Conservation (phyloP, 2,797 vertebrate genomes). For the Melanitta fusca region DNA sequence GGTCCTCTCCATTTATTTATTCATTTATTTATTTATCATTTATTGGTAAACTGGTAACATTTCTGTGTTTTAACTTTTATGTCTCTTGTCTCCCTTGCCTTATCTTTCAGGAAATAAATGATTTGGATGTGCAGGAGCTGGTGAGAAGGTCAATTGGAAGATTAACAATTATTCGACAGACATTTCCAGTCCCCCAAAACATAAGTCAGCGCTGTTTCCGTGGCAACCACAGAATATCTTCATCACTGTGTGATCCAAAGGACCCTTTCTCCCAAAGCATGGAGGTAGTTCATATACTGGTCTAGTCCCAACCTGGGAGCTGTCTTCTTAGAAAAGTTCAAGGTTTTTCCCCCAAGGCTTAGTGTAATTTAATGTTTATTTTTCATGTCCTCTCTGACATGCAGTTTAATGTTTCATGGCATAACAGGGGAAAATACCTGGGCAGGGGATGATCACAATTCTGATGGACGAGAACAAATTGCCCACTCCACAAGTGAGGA, state of each 20-base stretch:
- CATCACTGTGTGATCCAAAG: constrained; percentile 94
- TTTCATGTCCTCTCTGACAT: not conserved
- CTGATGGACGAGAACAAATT: not conserved
- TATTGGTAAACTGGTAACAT: not conserved
- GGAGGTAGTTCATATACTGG: constrained; percentile 84
- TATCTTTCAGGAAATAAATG: constrained; percentile 90
- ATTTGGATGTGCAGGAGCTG: constrained; percentile 93
- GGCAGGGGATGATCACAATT: fast-evolving
- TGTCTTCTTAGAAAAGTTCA: not conserved
- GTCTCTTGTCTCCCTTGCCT: constrained; percentile 25
- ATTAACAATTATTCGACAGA: constrained; percentile 95
- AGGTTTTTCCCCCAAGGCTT: not conserved
- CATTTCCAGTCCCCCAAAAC: constrained; percentile 95
- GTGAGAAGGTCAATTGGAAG: constrained; percentile 97
- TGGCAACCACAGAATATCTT: constrained; percentile 96
- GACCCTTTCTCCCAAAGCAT: constrained; percentile 92
- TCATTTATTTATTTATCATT: not conserved
- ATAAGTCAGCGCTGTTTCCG: constrained; percentile 94
- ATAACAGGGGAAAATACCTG: not conserved
- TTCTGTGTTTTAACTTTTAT: constrained; percentile 15
- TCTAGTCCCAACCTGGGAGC: not conserved
- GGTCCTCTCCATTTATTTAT: not conserved
- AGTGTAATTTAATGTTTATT: not conserved
- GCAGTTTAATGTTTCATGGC: not conserved
- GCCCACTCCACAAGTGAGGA: not conserved